These are phyloP conservation scores for Portunus trituberculatus DNA, from an alignment of 1,140 invertebrate species.

Conservation along the genomic window DNA sequence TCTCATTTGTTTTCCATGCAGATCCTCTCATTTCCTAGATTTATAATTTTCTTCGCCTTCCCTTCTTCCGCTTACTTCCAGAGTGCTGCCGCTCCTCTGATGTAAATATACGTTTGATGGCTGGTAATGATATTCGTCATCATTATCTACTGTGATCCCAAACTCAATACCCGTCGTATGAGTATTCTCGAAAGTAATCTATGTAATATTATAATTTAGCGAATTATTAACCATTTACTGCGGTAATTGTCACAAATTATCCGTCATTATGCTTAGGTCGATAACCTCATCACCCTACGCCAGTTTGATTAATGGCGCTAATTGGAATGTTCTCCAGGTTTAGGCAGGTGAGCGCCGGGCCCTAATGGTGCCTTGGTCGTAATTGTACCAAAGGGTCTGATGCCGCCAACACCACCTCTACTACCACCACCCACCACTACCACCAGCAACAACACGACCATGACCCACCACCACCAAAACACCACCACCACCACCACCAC, in stretches of 20 bases:
- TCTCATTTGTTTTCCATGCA: background rate
- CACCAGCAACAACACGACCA: too few species aligned
- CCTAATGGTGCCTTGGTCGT: background rate
- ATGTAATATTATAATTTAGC: constrained; percentile 48
- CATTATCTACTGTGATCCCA: constrained; percentile 21
- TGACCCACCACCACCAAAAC: background rate
- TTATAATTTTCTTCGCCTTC: background rate
- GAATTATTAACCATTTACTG: constrained; percentile 50
- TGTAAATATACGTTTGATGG: constrained; percentile 15
- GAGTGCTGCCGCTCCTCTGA: background rate
- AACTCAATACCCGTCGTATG: constrained; percentile 10
- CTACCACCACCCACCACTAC: background rate
- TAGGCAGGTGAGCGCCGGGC: background rate
- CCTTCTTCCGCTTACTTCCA: background rate
- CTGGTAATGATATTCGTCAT: constrained; percentile 11
- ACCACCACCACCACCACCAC: background rate
- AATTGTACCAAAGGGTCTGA: background rate
- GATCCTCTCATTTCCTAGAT: background rate
- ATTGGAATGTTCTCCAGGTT: constrained; percentile 42
- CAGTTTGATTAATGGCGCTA: constrained; percentile 43
- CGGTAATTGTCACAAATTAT: constrained; percentile 45
- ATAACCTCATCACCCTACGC: constrained; percentile 45
- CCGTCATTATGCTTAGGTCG: constrained; percentile 32
- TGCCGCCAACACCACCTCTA: background rate
- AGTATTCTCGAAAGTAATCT: constrained; percentile 39